A percentile compares a stretch with the other conserved stretches of the same genome.
Evolutionary conservation across 2,113 vertebrate genomes (phyloP).

Genomic region (Microcebus tavaratra): DNA sequence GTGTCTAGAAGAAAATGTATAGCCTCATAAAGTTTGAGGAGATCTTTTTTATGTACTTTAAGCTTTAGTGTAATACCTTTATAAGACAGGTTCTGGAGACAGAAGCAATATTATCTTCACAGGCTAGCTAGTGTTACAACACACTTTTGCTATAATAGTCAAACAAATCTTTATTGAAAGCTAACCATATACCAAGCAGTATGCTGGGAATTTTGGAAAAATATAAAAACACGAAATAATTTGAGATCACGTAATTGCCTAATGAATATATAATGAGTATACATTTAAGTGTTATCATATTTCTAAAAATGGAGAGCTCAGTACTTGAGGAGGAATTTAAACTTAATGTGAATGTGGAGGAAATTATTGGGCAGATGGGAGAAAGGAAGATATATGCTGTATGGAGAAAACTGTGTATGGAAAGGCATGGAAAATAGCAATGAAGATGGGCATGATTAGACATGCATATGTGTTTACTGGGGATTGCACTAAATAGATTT

Average conservation of each 20-base stretch:
- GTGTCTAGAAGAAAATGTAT: constrained; percentile 52
- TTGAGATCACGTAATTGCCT: not conserved
- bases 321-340: not conserved
- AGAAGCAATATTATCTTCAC: not conserved
- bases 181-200: not conserved
- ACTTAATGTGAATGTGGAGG: not conserved
- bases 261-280: not conserved
- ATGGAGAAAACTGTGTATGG: not conserved
- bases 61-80: constrained; percentile 37
- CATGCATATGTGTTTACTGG: not conserved
- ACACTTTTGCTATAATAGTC: not conserved
- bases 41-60: constrained; percentile 41
- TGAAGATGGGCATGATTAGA: not conserved
- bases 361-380: not conserved
- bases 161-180: constrained; percentile 48
- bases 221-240: constrained; percentile 2
- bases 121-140: constrained; percentile 5
- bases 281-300: not conserved
- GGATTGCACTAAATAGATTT: not conserved
- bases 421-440: not conserved
- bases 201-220: constrained; percentile 25
- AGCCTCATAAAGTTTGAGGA: constrained; percentile 52
- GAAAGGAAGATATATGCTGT: not conserved
- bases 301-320: not conserved
- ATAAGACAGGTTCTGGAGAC: constrained; percentile 20